Evolutionary conservation across 1,140 invertebrate species (phyloP), one percentile per base, ranked within the genome.

Genomic region (Drosophila setifemur): DNA sequence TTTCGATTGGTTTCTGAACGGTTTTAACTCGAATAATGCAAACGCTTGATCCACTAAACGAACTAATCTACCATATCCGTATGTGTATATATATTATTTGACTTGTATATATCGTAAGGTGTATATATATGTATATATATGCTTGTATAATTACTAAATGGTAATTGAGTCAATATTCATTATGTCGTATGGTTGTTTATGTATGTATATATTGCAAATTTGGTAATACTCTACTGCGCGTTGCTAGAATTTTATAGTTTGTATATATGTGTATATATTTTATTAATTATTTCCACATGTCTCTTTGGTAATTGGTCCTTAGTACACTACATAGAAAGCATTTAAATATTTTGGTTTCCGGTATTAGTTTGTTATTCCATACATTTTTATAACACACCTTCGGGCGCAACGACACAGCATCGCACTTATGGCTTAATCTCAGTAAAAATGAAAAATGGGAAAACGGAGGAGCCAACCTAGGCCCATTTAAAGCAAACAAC

Each of bases 301-400:
- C 74, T 71, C 63, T 58, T 71, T 64, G 68, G 50, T 88, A 88
- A 88, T 88, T 88, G 85, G 85, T 88, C 85, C 85, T 88, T 88
- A 88, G 72, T 88, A 88, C 74, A 70, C 85, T 88, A 88, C 75
- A 66, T 81, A 61, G 72, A 88, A 88, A 88, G 81, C 81, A 57
- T 75, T 87, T 61, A 75, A 82, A 83, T 79, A 43, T 57, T 25
- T 26, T 19, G 37, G 12, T 29, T 58, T 44, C 40, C 16, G 23
- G 31, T 45, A 44, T 26, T 33, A 68, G 63, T 77, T 73, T 52
- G 55, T 52, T 60, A 71, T 68, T 68, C 26, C 64, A 57, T 50
- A 12, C 8, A 37, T 37, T 16, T 33, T 12, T 49, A 72, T 52
- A 58, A 73, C 43, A 69, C 69, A 50, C 69, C 66, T 48, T 49